Base-by-base conservation (phyloP, 2,797 vertebrate species). In the Luscinia luscinia region DNA sequence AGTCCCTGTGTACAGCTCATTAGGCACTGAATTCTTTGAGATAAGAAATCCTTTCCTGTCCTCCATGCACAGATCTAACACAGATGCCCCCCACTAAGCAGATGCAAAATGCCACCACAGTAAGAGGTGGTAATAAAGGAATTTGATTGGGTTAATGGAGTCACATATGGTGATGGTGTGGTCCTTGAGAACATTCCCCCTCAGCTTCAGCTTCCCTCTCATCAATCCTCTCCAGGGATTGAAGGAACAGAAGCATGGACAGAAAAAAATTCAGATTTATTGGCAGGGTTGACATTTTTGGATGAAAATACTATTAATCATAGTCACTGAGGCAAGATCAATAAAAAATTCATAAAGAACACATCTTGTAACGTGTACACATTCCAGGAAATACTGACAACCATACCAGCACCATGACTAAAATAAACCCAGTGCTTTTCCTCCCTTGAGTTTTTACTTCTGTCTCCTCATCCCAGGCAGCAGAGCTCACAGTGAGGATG, bases 281-380 rank as follows among this genome's bases (percentile, higher is more conserved):
- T 64, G 77, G 72, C 45, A 82, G 57, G 68, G 30, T 27, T 83
- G 72, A 90, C 75, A 66, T 80, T 93, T 78, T 38, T 55, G 55
- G 62, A 76, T 68, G 46, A 58, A 93, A 91, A 80, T 55, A 55
- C 36, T 61, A 91, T 87, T 90, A 89, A 87, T 95, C 79, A 89
- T 59, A 58, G 41, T 55, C 90, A 83, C 63, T 13, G 36, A 89
- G 72, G 78, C 54, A 89, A 84, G 48, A 86, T 76, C 84, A 94
- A 85, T 92, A 89, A 87, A 86, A 73, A 80, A 46, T 49, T 67
- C 62, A 62, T 12, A 62, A 51, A 80, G 69, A 94, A 84, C 48
- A 48, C 36, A n/a, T 81, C 72, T 82, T 87, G 59, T 87, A 67
- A 69, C 1, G 3, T 9, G 64, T 24, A 46, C 63, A 70, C 34